phyloP scores from a whole-genome alignment of 37 sponge, comb jelly and placozoan species.

The Oopsacas minuta region DNA sequence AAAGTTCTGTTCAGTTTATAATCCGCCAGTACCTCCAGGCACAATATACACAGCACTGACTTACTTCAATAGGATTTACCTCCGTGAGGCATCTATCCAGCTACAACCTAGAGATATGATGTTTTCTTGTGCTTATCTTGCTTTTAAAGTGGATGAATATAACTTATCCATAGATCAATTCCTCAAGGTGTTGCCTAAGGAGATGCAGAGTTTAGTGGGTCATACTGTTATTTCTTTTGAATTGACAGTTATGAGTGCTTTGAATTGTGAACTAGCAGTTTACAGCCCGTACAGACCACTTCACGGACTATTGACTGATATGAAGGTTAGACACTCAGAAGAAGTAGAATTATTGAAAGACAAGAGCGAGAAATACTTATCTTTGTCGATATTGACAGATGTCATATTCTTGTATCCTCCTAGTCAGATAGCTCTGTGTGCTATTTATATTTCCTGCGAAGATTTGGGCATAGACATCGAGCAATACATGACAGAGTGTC shows the following conservation, averaged over 20 bases:
- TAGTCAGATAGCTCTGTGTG: neutral
- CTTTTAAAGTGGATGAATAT: constrained; percentile 87
- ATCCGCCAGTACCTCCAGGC: constrained; percentile 51
- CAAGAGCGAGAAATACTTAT: neutral
- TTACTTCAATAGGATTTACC: constrained; percentile 72
- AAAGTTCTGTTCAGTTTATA: constrained; percentile 55
- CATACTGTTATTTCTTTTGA: constrained; percentile 47
- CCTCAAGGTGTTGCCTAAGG: constrained; percentile 36
- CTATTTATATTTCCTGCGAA: neutral
- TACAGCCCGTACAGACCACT: constrained; percentile 76
- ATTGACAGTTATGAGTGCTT: constrained; percentile 23
- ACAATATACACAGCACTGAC: constrained; percentile 52
- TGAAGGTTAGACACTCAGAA: constrained; percentile 50
- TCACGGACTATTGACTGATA: constrained; percentile 67
- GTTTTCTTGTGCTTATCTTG: constrained; percentile 78
- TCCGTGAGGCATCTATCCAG: constrained; percentile 57
- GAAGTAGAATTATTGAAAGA: neutral
- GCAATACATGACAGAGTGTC: neutral
- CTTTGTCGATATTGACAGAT: neutral
- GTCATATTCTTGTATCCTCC: neutral
- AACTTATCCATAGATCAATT: constrained; percentile 67
- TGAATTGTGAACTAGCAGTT: constrained; percentile 57
- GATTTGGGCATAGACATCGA: neutral
- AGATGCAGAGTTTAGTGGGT: constrained; percentile 23
- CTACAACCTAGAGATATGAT: constrained; percentile 64